Percentiles rank a stretch among this genome's conserved stretches.
These are phyloP conservation scores for Drosophila vallismaia DNA, from an alignment of 2,888 invertebrate genomes.

Conservation along the genomic window DNA sequence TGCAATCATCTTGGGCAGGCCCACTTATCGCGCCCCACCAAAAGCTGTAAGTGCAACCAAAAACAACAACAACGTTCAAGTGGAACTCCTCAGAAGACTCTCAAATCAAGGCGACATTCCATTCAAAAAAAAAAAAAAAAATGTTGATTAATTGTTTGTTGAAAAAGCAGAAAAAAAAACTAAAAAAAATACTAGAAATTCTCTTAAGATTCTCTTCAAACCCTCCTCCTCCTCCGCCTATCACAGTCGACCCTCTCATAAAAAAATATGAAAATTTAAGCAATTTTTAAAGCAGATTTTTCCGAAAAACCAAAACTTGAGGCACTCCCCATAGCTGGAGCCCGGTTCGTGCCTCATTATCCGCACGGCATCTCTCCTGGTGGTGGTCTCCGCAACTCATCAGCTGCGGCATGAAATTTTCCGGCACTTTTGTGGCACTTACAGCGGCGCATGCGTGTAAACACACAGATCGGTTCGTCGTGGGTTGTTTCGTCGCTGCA, in stretches of 20 bases:
- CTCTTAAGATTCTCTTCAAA: no score
- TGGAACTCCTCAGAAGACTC: conserved; percentile 9
- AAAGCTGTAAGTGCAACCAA: not conserved
- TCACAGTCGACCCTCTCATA: conserved; percentile 1
- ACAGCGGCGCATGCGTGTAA: conserved; percentile 66
- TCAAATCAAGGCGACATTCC: conserved; percentile 9
- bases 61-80: conserved; percentile 6
- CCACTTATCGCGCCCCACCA: conserved; percentile 27
- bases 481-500: conserved; percentile 25
- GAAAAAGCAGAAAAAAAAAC: no score
- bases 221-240: no score
- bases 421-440: conserved; percentile 70
- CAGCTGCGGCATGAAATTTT: conserved; percentile 54
- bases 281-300: not conserved
- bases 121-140: not conserved
- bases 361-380: conserved; percentile 36
- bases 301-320: not conserved
- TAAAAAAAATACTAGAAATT: no score
- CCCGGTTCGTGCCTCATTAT: conserved; percentile 7
- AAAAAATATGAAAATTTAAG: not conserved
- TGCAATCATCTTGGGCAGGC: conserved; percentile 28
- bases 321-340: conserved; percentile 16
- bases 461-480: conserved; percentile 37
- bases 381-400: conserved; percentile 62
- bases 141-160: not conserved